Percentiles rank a stretch among this genome's conserved stretches.
Conservation (phyloP, 2,888 invertebrate genomes). For the Coremacera marginata region DNA sequence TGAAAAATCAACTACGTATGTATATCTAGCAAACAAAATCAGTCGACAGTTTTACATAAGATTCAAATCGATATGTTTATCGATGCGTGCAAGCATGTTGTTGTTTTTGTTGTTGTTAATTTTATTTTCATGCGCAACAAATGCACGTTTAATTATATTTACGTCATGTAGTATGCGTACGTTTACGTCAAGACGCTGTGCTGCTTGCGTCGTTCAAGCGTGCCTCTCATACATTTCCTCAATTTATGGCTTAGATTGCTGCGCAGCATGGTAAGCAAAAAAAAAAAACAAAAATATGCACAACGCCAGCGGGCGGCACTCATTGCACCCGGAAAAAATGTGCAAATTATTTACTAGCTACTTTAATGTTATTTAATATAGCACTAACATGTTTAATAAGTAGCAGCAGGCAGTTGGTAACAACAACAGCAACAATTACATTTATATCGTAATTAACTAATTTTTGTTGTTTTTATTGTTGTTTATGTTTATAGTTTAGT, state of each 20-base stretch:
- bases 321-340: conserved; percentile 1
- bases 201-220: conserved; percentile 19
- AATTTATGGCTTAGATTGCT: background rate
- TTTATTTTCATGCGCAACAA: background rate
- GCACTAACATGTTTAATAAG: too few relatives aligned
- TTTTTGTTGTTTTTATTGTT: too few relatives aligned
- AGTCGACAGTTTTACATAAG: background rate
- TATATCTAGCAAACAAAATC: too few relatives aligned
- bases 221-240: conserved; percentile 25
- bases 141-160: conserved; percentile 24
- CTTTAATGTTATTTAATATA: too few relatives aligned
- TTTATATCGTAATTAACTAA: too few relatives aligned
- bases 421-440: background rate
- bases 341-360: background rate
- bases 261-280: too few relatives aligned
- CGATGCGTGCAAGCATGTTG: background rate
- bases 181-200: conserved; percentile 17
- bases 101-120: background rate
- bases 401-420: background rate
- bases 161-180: conserved; percentile 19
- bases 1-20: too few relatives aligned
- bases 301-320: background rate
- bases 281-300: background rate
- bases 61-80: background rate
- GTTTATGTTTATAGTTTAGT: too few relatives aligned